A percentile compares a stretch with the other conserved stretches of the same genome.
Conservation (phyloP, 2,797 vertebrate genomes). For the Calcarius lapponicus region DNA sequence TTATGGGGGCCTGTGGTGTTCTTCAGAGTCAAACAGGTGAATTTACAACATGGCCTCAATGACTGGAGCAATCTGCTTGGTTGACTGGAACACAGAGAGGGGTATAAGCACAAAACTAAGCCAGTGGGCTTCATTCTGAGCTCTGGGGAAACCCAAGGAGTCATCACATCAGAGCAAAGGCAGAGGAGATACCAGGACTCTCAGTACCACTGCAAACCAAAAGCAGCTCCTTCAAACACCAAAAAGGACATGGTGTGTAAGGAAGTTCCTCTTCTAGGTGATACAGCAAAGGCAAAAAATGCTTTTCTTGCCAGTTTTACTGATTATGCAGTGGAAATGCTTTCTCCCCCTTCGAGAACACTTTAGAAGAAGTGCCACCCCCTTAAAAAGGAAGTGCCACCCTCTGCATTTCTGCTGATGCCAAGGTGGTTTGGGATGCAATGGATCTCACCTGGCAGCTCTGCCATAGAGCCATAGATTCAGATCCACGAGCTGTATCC, state of each 20-base stretch:
- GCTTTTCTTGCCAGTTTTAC: background rate
- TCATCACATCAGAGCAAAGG: background rate
- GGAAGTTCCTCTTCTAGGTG: background rate
- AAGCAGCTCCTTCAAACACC: background rate
- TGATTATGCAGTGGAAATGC: background rate
- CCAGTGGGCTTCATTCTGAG: no score
- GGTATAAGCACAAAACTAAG: background rate
- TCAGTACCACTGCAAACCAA: background rate
- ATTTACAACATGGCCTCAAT: background rate
- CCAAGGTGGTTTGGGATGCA: constrained; percentile 37
- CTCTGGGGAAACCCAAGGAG: background rate
- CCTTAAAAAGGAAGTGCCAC: background rate
- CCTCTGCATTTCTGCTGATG: background rate
- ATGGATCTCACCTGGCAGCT: background rate
- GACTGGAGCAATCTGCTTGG: background rate
- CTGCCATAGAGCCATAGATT: background rate
- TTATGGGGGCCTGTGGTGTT: background rate
- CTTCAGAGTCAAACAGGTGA: background rate
- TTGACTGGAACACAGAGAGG: background rate
- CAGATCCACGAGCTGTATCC: fast-evolving
- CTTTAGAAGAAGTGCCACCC: background rate
- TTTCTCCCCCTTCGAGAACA: background rate
- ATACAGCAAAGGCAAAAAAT: background rate
- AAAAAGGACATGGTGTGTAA: background rate
- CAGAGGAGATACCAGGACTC: background rate